phyloP scores from a whole-genome alignment of 2,888 invertebrate species.

The Alviniconcha strummeri region DNA sequence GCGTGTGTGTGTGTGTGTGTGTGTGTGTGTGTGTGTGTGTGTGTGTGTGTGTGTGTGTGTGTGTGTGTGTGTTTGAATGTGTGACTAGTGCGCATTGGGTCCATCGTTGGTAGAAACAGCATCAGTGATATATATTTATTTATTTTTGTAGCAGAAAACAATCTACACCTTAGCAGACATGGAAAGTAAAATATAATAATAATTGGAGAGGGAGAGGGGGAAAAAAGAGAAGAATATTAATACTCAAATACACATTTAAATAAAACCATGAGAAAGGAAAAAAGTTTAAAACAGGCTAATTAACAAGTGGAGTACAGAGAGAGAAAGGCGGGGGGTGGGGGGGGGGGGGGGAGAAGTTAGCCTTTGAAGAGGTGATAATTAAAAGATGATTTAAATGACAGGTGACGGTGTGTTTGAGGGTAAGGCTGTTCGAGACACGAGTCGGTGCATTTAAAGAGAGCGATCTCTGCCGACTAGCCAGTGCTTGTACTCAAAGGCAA shows the following conservation, averaged over 20 bases:
- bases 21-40: background rate
- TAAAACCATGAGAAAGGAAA: background rate
- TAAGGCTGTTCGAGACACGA: too few species aligned
- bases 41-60: background rate
- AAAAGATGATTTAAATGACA: too few species aligned
- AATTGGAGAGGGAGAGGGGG: too few species aligned
- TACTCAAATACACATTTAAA: background rate
- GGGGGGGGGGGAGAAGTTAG: too few species aligned
- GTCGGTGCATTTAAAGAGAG: too few species aligned
- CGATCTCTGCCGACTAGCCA: too few species aligned
- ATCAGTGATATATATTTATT: background rate
- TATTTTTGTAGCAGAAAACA: background rate
- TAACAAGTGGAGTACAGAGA: too few species aligned
- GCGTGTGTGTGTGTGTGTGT: background rate
- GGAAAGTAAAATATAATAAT: too few species aligned
- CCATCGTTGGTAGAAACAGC: background rate
- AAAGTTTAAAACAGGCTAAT: background rate
- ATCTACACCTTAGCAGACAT: background rate
- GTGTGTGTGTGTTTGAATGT: background rate
- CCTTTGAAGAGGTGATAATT: too few species aligned
- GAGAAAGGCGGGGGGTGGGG: too few species aligned
- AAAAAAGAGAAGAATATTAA: background rate
- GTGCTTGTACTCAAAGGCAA: background rate
- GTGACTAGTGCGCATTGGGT: background rate
- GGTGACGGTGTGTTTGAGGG: too few species aligned